Percentiles rank a stretch among this genome's conserved stretches.
Conservation (phyloP, 2,797 vertebrate species). For the Alfaro cultratus region DNA sequence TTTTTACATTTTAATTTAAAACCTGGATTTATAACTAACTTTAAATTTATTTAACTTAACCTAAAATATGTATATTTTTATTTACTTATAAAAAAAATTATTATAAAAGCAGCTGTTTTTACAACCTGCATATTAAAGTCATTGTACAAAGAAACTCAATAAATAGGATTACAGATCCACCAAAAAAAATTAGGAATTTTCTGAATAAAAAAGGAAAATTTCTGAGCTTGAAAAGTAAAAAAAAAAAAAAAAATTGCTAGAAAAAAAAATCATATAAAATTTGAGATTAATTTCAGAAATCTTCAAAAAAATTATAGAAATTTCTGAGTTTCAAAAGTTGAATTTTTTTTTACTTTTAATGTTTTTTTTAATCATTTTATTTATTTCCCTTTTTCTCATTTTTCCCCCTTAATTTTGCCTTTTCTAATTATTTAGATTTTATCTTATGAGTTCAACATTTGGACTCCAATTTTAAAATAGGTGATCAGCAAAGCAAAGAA, state of each 20-base stretch:
- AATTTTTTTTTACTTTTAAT: neutral
- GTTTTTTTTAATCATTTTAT: neutral
- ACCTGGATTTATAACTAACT: neutral
- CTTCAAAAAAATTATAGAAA: too few species aligned
- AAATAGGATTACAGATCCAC: neutral
- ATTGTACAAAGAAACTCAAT: neutral
- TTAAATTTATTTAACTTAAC: neutral
- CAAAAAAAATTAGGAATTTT: too few species aligned
- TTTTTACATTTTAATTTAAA: neutral
- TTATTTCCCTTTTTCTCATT: neutral
- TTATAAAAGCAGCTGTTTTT: neutral
- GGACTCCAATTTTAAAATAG: neutral
- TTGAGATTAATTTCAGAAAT: too few species aligned
- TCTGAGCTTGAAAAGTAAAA: too few species aligned
- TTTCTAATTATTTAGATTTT: neutral
- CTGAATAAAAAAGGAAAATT: too few species aligned
- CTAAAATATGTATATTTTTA: neutral
- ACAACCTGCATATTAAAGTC: too few species aligned
- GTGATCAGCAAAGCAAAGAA: neutral
- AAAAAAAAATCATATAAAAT: too few species aligned
- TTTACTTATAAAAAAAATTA: neutral
- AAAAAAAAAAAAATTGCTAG: too few species aligned
- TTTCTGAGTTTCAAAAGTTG: neutral
- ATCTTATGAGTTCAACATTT: neutral
- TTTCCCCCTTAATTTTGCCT: neutral